Percentiles rank a stretch among this genome's conserved stretches.
Conservation (phyloP, 2,888 invertebrate species). For the Dinocampus coccinellae region DNA sequence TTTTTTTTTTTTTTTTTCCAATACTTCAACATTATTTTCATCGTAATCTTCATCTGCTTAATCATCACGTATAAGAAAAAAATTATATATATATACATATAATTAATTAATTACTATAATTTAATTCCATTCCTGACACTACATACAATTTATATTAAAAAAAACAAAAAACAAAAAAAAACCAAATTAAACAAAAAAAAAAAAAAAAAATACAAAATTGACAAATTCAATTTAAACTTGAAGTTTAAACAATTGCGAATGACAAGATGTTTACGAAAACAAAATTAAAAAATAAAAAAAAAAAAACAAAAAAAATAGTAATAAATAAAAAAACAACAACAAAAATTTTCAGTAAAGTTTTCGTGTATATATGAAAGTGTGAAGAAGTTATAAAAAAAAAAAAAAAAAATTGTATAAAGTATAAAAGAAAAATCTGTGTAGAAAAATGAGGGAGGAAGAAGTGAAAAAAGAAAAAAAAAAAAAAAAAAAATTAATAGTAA, state of each 20-base stretch:
- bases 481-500: background rate
- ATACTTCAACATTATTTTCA: background rate
- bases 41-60: background rate
- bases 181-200: no score
- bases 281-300: background rate
- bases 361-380: background rate
- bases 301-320: background rate
- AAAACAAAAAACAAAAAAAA: no score
- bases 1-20: background rate
- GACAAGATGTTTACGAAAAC: background rate
- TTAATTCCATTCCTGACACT: no score
- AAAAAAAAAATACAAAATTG: no score
- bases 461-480: background rate
- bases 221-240: background rate
- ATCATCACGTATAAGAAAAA: background rate
- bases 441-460: background rate
- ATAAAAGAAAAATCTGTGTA: background rate
- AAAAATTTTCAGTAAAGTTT: background rate
- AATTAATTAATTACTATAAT: no score
- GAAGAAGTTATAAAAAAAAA: background rate
- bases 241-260: background rate
- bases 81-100: no score
- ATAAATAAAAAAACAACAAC: no score
- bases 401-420: no score
- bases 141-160: no score